These are phyloP conservation scores for Parazoanthus darwini DNA, from an alignment of 92 coral and sea anemone species.

Conservation along the genomic window DNA sequence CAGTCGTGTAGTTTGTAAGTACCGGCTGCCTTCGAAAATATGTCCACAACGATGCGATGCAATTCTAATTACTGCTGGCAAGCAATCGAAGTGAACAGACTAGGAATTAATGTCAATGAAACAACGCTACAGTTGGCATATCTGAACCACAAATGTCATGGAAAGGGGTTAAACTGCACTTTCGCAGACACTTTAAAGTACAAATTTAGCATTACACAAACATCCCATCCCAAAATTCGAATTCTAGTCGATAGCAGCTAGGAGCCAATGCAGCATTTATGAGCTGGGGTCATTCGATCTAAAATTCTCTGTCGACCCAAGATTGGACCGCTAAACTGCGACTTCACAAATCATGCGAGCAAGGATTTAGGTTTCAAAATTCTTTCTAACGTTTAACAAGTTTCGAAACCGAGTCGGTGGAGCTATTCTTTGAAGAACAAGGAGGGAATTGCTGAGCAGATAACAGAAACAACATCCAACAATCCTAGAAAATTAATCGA, in stretches of 20 bases:
- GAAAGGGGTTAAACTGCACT: conserved; percentile 16
- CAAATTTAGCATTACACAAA: conserved; percentile 31
- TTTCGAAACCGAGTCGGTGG: conserved; percentile 24
- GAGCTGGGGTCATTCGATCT: conserved; percentile 56
- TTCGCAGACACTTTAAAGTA: conserved; percentile 13
- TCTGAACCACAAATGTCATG: conserved; percentile 18
- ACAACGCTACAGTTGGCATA: not conserved
- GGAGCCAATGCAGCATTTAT: conserved; percentile 36
- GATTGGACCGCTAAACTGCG: conserved; percentile 45
- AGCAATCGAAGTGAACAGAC: conserved; percentile 9
- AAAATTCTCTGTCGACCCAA: conserved; percentile 55
- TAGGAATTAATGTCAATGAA: conserved; percentile 32
- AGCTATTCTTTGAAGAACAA: conserved; percentile 16
- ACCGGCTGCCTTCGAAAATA: not conserved
- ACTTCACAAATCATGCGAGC: conserved; percentile 3
- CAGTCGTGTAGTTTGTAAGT: not conserved
- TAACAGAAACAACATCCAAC: conserved; percentile 34
- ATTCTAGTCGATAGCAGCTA: conserved; percentile 23
- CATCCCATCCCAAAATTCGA: conserved; percentile 38
- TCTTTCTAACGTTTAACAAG: not conserved
- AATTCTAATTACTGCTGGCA: conserved; percentile 19
- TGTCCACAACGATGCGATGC: conserved; percentile 11
- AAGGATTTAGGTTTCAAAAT: conserved; percentile 11
- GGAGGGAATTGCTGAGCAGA: conserved; percentile 33
- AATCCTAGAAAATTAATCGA: conserved; percentile 60